Evolutionary conservation across 2,113 vertebrate species (phyloP), one percentile per base, ranked within the genome.

Genomic region (Cygnus buccinator): DNA sequence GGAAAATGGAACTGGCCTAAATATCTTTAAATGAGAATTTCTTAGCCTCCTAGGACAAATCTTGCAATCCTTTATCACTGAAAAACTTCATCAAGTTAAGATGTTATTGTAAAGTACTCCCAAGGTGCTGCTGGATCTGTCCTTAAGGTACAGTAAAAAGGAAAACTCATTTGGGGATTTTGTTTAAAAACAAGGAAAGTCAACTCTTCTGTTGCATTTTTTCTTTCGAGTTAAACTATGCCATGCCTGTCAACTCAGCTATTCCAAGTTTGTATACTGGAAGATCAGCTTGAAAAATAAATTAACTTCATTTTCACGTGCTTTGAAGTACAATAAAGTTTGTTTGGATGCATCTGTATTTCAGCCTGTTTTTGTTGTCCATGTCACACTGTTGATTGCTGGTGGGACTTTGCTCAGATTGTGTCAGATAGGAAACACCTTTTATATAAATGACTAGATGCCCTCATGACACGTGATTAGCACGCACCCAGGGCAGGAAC

Each of bases 401-500:
- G 4, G 6, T 23, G 17, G 21, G 50, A 13, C 28, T 71, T 66
- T 13, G 20, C 44, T 87, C 39, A 43, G 39, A 19, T 25, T 66
- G 31, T 17, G 48, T 55, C 46, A 48, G 37, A 61, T 8, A 10
- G 9, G n/a, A 7, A 22, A 13, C 23, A 28, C 31, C 39, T 75
- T 52, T 50, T 43, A n/a, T 31, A 39, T 7, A n/a, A 50, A 25
- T 4, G 5, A 8, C 43, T 20, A 2, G 57, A 17, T 71, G 62
- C 54, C 41, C 46, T 44, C 20, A 57, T 41, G 46, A 7, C 1
- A 5, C 22, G 68, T 52, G 63, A 46, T 44, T 50, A 3, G 39
- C 54, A 14, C 0, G 14, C 12, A 11, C 52, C 2, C 0, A 1
- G 11, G 61, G n/a, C 16, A 44, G 82, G 61, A 74, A 31, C 2